Base-by-base conservation (phyloP, 2,888 invertebrate species). In the Lasioglossum zephyrum region DNA sequence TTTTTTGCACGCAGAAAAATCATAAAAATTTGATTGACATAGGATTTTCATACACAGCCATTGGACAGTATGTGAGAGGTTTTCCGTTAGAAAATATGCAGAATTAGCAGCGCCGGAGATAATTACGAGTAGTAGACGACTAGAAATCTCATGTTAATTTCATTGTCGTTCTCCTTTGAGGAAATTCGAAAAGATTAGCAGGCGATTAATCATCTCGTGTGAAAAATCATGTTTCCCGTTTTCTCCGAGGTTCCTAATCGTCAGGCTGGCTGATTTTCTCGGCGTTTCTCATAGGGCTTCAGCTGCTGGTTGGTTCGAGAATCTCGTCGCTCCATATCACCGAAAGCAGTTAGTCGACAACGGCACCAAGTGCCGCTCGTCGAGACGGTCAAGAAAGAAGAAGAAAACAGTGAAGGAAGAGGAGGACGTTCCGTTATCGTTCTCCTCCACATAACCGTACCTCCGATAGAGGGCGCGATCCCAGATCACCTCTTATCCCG, bases 391-490 rank as follows among this genome's bases (percentile, higher is more conserved):
- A 63, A 79, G 77, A 79, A 80, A 82, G 81, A 66, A 81, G 85
- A 83, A 80, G 81, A 84, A 75, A 73, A 86, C 57, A 39, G 39
- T 18, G 77, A 70, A 79, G 66, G 84, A 84, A 82, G 86, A 79
- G 79, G 87, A 87, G 87, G 84, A 89, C 84, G 89, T 91, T 91
- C 92, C 91, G 92, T 91, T 91, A 91, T 89, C 89, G 87, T 88
- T 90, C 89, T 90, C 90, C 90, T 91, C 90, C 91, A 84, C 90
- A 92, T 93, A 93, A 93, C 93, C 93, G 93, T 93, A 93, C 91
- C 92, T 92, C 91, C 87, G 87, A 88, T 91, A 88, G 92, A 93
- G 93, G 93, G 93, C 93, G 93, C 93, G 93, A 93, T 93, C 93
- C 90, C 90, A 92, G 92, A 92, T 93, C 93, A 93, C 92, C 92